phyloP scores from a whole-genome alignment of 2,797 vertebrate genomes.

The Morus bassanus region DNA sequence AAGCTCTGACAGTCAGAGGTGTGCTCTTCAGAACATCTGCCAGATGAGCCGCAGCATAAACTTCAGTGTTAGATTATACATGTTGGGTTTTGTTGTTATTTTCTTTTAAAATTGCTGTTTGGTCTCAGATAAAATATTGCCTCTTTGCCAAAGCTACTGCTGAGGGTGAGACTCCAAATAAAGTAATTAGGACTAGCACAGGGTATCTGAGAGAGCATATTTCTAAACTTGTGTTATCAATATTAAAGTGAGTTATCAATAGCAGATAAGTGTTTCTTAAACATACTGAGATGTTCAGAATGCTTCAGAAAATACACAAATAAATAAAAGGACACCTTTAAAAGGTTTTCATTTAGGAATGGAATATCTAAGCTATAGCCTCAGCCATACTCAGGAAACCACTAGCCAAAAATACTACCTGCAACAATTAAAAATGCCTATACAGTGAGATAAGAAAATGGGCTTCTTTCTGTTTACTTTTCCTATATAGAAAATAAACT shows the following conservation, averaged over 20 bases:
- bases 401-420: not conserved
- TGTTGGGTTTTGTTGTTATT: not conserved
- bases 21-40: not conserved
- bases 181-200: not conserved
- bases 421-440: not conserved
- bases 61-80: not conserved
- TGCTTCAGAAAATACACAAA: not conserved
- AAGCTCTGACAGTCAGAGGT: not conserved
- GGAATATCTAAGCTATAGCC: not conserved
- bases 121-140: not conserved
- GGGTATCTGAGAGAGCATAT: not conserved
- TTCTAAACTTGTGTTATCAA: not conserved
- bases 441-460: not conserved
- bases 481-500: not conserved
- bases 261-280: not conserved
- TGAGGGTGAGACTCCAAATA: not conserved
- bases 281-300: not conserved
- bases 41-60: not conserved
- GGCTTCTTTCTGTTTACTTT: not conserved
- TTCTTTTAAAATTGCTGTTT: slow-evolving; percentile 7
- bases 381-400: not conserved
- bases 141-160: not conserved
- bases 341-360: not conserved
- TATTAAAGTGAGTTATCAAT: not conserved
- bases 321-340: not conserved